Percentiles rank a stretch among this genome's conserved stretches.
phyloP scores from a whole-genome alignment of 2,888 invertebrate species.

The Idaea aversata region DNA sequence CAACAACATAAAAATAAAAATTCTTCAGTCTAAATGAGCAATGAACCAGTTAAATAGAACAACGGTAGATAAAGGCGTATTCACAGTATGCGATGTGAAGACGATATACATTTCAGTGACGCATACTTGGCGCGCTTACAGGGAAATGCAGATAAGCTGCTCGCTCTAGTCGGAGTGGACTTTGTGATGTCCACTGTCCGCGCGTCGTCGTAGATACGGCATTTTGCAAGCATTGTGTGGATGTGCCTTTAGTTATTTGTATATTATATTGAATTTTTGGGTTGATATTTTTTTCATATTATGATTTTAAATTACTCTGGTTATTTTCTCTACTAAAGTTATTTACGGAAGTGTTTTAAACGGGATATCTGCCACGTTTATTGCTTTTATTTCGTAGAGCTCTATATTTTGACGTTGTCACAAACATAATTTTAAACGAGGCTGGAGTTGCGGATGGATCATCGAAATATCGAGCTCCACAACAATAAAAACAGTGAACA shows the following conservation, averaged over 20 bases:
- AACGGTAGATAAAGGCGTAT: conserved; percentile 16
- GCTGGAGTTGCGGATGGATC: too few species aligned
- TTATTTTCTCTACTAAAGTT: too few species aligned
- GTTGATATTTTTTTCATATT: too few species aligned
- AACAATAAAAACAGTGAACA: not conserved
- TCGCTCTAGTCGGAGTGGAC: conserved; percentile 67
- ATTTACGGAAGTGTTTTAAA: too few species aligned
- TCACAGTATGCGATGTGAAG: conserved; percentile 34
- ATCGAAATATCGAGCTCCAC: not conserved
- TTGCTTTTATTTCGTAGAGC: too few species aligned
- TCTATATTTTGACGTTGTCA: too few species aligned
- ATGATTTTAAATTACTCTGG: too few species aligned
- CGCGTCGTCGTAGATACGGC: conserved; percentile 59
- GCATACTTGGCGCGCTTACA: conserved; percentile 67
- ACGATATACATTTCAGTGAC: conserved; percentile 53
- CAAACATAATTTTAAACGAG: too few species aligned
- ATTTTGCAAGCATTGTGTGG: conserved; percentile 37
- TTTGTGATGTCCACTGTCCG: conserved; percentile 78
- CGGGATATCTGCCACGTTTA: too few species aligned
- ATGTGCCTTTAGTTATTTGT: conserved; percentile 34
- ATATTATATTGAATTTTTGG: not conserved
- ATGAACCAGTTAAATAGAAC: conserved; percentile 8
- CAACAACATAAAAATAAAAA: too few species aligned
- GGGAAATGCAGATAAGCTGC: conserved; percentile 62
- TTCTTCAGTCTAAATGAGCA: not conserved